Percentiles rank a stretch among this genome's conserved stretches.
These are phyloP conservation scores for Rousettus madagascariensis DNA, from an alignment of 2,797 vertebrate genomes.

Conservation along the genomic window DNA sequence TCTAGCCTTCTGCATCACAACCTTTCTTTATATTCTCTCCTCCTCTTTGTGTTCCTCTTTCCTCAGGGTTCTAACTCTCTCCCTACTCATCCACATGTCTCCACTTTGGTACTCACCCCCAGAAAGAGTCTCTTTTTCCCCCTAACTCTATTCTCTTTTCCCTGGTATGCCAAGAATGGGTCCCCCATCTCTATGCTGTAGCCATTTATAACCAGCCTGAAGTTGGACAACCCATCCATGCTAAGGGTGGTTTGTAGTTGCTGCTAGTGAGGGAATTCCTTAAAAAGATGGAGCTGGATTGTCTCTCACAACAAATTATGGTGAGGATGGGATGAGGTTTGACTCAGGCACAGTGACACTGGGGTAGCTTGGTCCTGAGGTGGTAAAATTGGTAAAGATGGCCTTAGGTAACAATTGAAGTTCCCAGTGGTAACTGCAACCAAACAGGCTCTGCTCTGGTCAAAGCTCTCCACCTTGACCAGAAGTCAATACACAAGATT, in stretches of 20 bases:
- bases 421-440: background rate
- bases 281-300: background rate
- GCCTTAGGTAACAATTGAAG: background rate
- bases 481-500: background rate
- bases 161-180: background rate
- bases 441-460: background rate
- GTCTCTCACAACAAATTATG: background rate
- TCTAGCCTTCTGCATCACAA: background rate
- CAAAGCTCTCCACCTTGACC: background rate
- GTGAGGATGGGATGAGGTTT: background rate
- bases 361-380: background rate
- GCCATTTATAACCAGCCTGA: constrained; percentile 56
- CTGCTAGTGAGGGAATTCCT: background rate
- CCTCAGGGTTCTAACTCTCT: background rate
- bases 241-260: background rate
- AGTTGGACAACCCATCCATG: constrained; percentile 4
- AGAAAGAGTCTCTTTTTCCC: background rate
- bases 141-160: background rate
- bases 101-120: background rate
- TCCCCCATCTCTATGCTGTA: background rate
- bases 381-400: background rate
- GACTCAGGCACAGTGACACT: background rate
- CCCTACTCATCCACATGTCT: background rate
- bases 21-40: background rate
- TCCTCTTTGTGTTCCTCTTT: background rate